Percentiles rank a stretch among this genome's conserved stretches.
These are phyloP conservation scores for Cecidostiba fungosa DNA, from an alignment of 2,888 invertebrate species.

Conservation along the genomic window DNA sequence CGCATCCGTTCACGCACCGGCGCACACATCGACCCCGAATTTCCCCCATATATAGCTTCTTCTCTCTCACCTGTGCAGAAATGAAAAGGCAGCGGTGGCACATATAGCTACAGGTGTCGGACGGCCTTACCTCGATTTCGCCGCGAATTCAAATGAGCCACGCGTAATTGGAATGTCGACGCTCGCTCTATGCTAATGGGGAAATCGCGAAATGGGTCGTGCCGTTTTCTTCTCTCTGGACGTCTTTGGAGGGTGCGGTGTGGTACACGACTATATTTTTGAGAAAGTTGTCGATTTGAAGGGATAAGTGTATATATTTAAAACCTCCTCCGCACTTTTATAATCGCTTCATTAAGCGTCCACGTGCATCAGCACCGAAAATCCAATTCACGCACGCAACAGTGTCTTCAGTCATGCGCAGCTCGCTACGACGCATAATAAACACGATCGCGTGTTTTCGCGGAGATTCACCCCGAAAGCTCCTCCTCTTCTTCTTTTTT, in stretches of 20 bases:
- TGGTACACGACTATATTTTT: not conserved
- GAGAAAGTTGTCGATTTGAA: not conserved
- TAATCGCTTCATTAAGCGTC: conserved; percentile 43
- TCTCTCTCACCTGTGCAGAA: not conserved
- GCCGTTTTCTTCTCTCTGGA: not conserved
- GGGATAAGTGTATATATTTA: no score
- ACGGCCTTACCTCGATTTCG: conserved; percentile 15
- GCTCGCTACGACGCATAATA: conserved; percentile 1
- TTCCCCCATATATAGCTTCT: not conserved
- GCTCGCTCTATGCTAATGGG: conserved; percentile 22
- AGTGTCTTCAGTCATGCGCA: conserved; percentile 6
- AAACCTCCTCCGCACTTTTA: conserved; percentile 16
- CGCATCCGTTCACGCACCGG: conserved; percentile 18
- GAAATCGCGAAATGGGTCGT: conserved; percentile 35
- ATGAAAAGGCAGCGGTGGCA: not conserved
- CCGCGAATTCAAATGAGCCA: conserved; percentile 47
- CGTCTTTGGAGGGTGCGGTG: not conserved
- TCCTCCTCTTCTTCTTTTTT: not conserved
- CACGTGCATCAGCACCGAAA: not conserved
- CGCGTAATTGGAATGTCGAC: conserved; percentile 28
- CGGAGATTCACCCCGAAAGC: conserved; percentile 35
- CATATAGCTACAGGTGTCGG: not conserved
- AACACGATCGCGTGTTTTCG: not conserved
- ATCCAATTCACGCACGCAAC: not conserved
- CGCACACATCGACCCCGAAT: conserved; percentile 17